A percentile compares a stretch with the other conserved stretches of the same genome.
Conservation (phyloP, 2,113 vertebrate genomes). For the Steatornis caripensis region DNA sequence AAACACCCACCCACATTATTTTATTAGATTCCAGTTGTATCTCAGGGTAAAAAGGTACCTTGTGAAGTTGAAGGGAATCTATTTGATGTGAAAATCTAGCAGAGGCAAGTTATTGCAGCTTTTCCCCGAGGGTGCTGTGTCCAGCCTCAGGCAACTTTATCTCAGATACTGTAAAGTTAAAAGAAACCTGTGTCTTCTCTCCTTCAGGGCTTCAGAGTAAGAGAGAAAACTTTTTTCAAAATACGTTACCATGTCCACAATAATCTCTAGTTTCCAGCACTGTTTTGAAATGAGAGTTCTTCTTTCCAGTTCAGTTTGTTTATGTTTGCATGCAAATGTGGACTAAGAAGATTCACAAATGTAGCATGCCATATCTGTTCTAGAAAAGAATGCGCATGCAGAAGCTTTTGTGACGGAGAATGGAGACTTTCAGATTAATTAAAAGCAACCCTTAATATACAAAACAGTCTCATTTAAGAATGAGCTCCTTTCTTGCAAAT, state of each 20-base stretch:
- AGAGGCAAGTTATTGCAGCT: background rate
- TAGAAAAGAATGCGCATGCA: background rate
- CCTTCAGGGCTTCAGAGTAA: background rate
- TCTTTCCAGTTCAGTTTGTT: background rate
- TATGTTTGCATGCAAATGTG: background rate
- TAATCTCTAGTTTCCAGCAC: background rate
- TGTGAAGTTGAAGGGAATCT: background rate
- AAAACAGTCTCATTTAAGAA: background rate
- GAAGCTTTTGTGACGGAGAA: background rate
- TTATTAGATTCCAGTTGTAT: background rate
- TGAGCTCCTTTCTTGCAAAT: background rate
- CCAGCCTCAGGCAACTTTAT: background rate
- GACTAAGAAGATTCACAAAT: background rate
- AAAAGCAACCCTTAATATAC: background rate
- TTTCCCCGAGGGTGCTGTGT: background rate
- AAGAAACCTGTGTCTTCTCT: background rate
- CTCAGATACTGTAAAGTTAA: background rate
- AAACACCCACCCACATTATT: too few species aligned
- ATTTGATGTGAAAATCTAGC: background rate
- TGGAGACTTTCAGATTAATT: background rate
- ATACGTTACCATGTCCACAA: background rate
- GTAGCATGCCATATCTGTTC: background rate
- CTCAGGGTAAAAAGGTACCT: background rate
- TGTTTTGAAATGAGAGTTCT: background rate
- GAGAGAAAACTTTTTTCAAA: background rate